phyloP scores from a whole-genome alignment of 2,888 invertebrate genomes.

The Troilus luridus region DNA sequence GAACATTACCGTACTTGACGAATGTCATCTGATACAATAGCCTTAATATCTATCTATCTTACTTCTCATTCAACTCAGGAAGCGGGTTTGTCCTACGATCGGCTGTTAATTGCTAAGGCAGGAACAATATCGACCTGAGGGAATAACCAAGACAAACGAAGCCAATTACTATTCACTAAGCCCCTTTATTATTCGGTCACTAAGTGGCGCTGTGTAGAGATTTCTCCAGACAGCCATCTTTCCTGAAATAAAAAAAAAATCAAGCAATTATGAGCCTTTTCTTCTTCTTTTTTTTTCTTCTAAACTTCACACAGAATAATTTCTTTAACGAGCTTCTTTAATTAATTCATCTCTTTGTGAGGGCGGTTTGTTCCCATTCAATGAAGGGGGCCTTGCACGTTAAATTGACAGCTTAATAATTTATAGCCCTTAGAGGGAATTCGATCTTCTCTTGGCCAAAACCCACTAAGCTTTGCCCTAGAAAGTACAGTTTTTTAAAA shows the following conservation, averaged over 20 bases:
- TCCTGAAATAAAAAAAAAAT: not conserved
- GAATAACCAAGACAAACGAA: slow-evolving; percentile 20
- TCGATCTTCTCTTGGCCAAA: not conserved
- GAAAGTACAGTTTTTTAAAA: not conserved
- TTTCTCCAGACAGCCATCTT: not conserved
- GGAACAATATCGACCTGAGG: not conserved
- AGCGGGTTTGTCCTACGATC: not conserved
- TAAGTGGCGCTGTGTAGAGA: not conserved
- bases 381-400: not conserved
- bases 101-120: not conserved
- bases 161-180: slow-evolving; percentile 28
- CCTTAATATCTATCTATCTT: not conserved
- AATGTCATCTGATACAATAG: too few relatives aligned
- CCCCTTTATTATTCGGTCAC: slow-evolving; percentile 3
- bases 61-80: not conserved
- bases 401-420: not conserved
- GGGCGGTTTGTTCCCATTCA: not conserved
- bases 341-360: slow-evolving; percentile 39
- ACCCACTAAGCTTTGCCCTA: not conserved
- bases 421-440: not conserved
- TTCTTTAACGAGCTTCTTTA: slow-evolving; percentile 30
- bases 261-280: slow-evolving; percentile 21
- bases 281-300: not conserved
- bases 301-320: slow-evolving; percentile 7
- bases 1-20: too few relatives aligned